Conservation (phyloP, 2,888 invertebrate species). For the Drosophila niveifrons region DNA sequence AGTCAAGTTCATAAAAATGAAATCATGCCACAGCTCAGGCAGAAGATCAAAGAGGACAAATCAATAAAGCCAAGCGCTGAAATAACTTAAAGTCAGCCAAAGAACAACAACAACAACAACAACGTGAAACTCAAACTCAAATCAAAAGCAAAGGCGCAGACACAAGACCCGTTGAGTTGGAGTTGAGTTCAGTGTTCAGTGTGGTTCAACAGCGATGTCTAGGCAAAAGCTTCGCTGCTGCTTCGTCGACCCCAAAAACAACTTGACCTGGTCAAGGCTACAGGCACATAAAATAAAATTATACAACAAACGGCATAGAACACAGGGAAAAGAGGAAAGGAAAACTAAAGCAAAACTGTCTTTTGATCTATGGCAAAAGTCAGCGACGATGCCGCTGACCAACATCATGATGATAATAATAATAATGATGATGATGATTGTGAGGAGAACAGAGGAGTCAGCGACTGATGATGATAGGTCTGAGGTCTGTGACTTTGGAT, state of each 20-base stretch:
- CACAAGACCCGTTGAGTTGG: slow-evolving; percentile 4
- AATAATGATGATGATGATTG: slow-evolving; percentile 48
- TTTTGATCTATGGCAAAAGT: slow-evolving; percentile 76
- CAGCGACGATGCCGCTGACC: slow-evolving; percentile 44
- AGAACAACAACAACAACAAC: background rate
- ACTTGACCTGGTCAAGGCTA: slow-evolving; percentile 83
- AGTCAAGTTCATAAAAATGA: slow-evolving; percentile 82
- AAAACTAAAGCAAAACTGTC: slow-evolving; percentile 82
- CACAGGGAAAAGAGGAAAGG: slow-evolving; percentile 4
- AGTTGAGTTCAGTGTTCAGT: slow-evolving; percentile 23
- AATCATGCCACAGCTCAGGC: slow-evolving; percentile 78
- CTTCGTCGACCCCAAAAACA: slow-evolving; percentile 69
- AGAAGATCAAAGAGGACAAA: slow-evolving; percentile 83
- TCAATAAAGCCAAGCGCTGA: slow-evolving; percentile 75
- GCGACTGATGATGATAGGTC: slow-evolving; percentile 52
- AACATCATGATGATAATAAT: slow-evolving; percentile 41
- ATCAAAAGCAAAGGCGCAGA: background rate
- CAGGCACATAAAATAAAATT: slow-evolving; percentile 80
- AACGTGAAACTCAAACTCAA: slow-evolving; percentile 2
- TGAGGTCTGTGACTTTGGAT: slow-evolving; percentile 19
- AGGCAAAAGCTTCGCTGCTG: slow-evolving; percentile 29
- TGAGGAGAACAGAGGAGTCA: background rate
- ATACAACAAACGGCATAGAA: slow-evolving; percentile 65
- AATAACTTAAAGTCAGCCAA: slow-evolving; percentile 73
- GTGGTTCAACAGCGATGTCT: slow-evolving; percentile 11